Base-by-base conservation (phyloP, 2,888 invertebrate genomes). In the Drosophila paranaensis region DNA sequence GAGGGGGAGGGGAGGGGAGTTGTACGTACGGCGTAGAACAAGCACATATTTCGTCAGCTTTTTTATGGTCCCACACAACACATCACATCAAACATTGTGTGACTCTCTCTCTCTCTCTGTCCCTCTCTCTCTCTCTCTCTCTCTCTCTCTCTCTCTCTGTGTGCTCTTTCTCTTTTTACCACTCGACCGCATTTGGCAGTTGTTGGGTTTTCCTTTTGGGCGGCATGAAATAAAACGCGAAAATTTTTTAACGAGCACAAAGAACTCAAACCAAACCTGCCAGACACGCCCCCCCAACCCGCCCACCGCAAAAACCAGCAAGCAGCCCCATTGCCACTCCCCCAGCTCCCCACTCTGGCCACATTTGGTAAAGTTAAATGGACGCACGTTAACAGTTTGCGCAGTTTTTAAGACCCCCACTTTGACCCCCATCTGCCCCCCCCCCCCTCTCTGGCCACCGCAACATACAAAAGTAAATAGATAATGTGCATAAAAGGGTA, bases 241-340 rank as follows among this genome's bases (percentile, higher is more conserved):
- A 83, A 62, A 88, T 88, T 87, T 84, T 82, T 88, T 88, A 84
- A 84, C 84, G 71, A 84, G 84, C 84, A 88, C 88, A 84, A 84
- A 84, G 88, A 71, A 72, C 79, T 69, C 73, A 46, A 64, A 60
- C 71, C 73, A 46, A 64, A 60, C 81, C n/a, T n/a, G n/a, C n/a
- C 66, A 66, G 48, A 54, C 62, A 57, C 64, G 56, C 55, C 56
- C 30, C 50, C n/a, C 70, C 55, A 16, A 56, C 63, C 62, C 58
- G 64, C 27, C 51, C 60, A 55, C 86, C 76, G 57, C 73, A 79
- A 74, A 65, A 65, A 54, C 76, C 69, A 60, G 51, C 40, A 66
- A 60, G 73, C 68, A 27, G 56, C 50, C 45, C 33, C 30, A 2
- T 30, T 30, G 30, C 33, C 14, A n/a, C 1, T 30, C 53, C 66